Percentiles rank a stretch among this genome's conserved stretches.
Conservation (phyloP, 2,888 invertebrate species). For the Tinea trinotella region DNA sequence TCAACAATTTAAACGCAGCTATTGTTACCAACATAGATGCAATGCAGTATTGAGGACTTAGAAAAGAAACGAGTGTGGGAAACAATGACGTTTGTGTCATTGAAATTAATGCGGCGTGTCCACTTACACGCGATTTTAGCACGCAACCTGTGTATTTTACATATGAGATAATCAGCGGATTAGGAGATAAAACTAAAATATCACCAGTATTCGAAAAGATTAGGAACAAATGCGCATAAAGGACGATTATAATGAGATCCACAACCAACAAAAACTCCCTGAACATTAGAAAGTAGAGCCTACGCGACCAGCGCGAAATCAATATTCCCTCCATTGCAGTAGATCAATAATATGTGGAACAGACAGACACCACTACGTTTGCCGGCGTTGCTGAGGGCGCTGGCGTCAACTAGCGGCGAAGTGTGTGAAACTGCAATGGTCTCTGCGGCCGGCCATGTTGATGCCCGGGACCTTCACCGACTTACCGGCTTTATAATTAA, state of each 20-base stretch:
- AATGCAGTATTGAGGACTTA: not conserved
- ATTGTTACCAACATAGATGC: not conserved
- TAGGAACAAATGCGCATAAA: too few relatives aligned
- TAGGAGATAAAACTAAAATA: too few relatives aligned
- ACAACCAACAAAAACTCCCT: too few relatives aligned
- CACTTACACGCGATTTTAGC: constrained; percentile 1
- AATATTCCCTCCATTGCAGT: constrained; percentile 42
- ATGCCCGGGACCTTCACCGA: constrained; percentile 61
- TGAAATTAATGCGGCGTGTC: not conserved
- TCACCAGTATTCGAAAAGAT: too few relatives aligned
- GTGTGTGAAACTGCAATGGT: constrained; percentile 41
- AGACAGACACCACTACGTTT: constrained; percentile 44
- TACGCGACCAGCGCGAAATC: not conserved
- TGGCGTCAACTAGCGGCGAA: constrained; percentile 49
- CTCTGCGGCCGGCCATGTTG: constrained; percentile 41
- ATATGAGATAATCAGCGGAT: not conserved
- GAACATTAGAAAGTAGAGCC: too few relatives aligned
- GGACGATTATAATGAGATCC: too few relatives aligned
- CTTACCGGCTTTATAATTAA: constrained; percentile 58
- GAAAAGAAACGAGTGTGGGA: constrained; percentile 4
- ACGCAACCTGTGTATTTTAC: constrained; percentile 8
- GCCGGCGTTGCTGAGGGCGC: constrained; percentile 47
- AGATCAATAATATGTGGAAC: constrained; percentile 55
- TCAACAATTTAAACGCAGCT: not conserved
- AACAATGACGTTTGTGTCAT: constrained; percentile 8